These are phyloP conservation scores for Biston betularia DNA, from an alignment of 2,888 invertebrate genomes.

Conservation along the genomic window DNA sequence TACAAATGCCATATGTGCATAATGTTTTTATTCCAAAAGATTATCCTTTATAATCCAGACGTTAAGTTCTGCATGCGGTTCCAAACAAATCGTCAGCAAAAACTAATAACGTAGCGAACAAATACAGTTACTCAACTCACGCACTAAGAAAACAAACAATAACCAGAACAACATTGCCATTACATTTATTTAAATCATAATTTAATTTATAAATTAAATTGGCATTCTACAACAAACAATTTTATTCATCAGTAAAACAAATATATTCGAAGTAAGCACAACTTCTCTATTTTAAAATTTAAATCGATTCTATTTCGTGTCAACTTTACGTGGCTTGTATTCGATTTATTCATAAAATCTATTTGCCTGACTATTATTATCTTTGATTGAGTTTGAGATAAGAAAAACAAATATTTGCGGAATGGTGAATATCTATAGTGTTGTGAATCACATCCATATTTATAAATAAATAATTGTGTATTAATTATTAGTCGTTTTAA, in stretches of 20 bases:
- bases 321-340: constrained; percentile 9
- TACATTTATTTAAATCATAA: neutral
- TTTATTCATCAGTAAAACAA: constrained; percentile 6
- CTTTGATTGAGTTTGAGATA: constrained; percentile 4
- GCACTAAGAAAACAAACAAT: neutral
- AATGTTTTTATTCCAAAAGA: constrained; percentile 39
- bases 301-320: neutral
- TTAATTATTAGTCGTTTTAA: too few species aligned
- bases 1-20: constrained; percentile 8
- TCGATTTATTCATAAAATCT: constrained; percentile 3
- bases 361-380: constrained; percentile 2
- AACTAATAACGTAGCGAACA: constrained; percentile 34
- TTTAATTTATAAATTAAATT: too few species aligned
- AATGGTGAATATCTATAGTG: constrained; percentile 1
- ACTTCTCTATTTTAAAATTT: neutral
- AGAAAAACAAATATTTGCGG: constrained; percentile 5
- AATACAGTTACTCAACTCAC: constrained; percentile 19
- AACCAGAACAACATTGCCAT: neutral
- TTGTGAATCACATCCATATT: too few species aligned
- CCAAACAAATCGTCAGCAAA: constrained; percentile 39
- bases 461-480: too few species aligned
- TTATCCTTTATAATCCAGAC: constrained; percentile 46
- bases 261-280: neutral
- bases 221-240: too few species aligned
- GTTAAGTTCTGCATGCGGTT: constrained; percentile 40